These are phyloP conservation scores for Oscheius sp. DNA, from an alignment of 1,140 invertebrate species.

Conservation along the genomic window DNA sequence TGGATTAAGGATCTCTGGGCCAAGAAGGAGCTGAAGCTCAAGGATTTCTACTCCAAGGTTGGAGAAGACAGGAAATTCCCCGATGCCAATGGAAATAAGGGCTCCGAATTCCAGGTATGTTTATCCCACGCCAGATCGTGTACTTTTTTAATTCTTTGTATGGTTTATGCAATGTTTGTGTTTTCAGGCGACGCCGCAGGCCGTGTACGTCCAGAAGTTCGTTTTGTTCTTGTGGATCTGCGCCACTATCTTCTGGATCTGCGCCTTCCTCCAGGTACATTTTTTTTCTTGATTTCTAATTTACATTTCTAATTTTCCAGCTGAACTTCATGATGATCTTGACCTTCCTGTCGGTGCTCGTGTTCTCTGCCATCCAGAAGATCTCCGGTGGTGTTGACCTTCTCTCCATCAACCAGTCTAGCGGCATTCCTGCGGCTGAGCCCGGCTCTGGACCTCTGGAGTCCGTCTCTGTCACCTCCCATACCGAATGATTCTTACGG, in stretches of 20 bases:
- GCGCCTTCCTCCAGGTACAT: not conserved
- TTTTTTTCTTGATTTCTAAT: not conserved
- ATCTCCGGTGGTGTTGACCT: not conserved
- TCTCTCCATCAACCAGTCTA: no score
- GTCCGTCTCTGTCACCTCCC: no score
- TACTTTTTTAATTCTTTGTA: not conserved
- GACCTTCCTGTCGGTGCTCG: not conserved
- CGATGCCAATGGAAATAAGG: not conserved
- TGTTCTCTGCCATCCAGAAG: not conserved
- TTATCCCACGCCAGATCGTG: not conserved
- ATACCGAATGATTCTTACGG: no score
- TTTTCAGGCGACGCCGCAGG: not conserved
- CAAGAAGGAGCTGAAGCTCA: conserved; percentile 4
- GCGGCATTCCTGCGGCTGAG: no score
- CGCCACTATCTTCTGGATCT: not conserved
- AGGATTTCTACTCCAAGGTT: not conserved
- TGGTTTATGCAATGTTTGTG: not conserved
- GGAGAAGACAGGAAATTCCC: not conserved
- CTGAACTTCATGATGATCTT: not conserved
- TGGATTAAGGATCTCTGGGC: conserved; percentile 34
- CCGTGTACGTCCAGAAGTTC: not conserved
- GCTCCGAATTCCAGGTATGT: not conserved
- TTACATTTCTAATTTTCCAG: not conserved
- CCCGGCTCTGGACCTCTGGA: no score
- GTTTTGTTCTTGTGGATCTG: not conserved